Percentiles rank a stretch among this genome's conserved stretches.
phyloP scores from a whole-genome alignment of 1,140 invertebrate genomes.

The Olivierus martensii region DNA sequence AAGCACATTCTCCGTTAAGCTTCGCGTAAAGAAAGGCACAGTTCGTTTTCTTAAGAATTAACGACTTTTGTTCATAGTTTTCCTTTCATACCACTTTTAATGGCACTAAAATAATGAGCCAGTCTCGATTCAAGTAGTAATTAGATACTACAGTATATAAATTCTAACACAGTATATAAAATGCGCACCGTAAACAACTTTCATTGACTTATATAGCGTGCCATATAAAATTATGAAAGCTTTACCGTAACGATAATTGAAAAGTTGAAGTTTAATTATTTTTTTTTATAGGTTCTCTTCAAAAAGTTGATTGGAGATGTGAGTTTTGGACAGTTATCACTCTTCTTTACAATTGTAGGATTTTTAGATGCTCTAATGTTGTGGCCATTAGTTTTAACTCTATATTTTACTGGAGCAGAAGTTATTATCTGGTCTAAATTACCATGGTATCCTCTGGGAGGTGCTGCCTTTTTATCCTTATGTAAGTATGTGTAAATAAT shows the following conservation, averaged over 20 bases:
- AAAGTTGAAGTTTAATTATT: background rate
- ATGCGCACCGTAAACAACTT: too few species aligned
- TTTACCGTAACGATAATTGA: background rate
- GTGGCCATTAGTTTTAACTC: constrained; percentile 67
- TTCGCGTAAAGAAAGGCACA: too few species aligned
- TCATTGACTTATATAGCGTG: background rate
- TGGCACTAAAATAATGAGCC: too few species aligned
- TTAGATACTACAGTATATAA: too few species aligned
- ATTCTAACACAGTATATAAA: too few species aligned
- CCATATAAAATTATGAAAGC: background rate
- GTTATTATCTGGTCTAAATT: constrained; percentile 41
- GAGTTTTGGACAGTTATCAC: constrained; percentile 66
- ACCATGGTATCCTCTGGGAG: constrained; percentile 20
- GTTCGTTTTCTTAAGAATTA: too few species aligned
- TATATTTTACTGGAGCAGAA: constrained; percentile 73
- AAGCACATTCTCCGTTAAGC: too few species aligned
- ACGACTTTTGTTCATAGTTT: too few species aligned
- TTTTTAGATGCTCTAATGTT: constrained; percentile 64
- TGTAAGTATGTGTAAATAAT: too few species aligned
- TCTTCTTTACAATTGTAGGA: constrained; percentile 76
- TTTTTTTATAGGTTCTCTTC: constrained; percentile 54
- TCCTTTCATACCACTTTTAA: too few species aligned
- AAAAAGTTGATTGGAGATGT: constrained; percentile 83
- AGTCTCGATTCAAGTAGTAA: too few species aligned
- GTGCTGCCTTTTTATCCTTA: constrained; percentile 16